These are phyloP conservation scores for Vulpes lagopus DNA, from an alignment of 2,113 vertebrate species.

Conservation along the genomic window DNA sequence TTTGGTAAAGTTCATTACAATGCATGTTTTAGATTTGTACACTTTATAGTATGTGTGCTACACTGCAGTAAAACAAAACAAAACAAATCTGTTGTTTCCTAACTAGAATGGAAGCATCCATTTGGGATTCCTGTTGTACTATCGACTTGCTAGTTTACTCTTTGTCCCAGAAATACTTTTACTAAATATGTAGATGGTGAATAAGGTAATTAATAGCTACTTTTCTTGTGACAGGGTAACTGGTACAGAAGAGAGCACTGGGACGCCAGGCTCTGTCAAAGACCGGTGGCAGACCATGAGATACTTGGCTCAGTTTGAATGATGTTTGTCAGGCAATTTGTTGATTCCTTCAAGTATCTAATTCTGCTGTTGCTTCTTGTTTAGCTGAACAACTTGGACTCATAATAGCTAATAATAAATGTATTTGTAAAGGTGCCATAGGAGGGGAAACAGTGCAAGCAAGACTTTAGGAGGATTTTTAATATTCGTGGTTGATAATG, in stretches of 20 bases:
- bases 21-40: background rate
- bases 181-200: background rate
- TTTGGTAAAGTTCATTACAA: constrained; percentile 5
- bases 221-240: background rate
- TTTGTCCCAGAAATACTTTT: constrained; percentile 20
- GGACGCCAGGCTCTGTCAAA: background rate
- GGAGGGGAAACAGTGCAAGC: background rate
- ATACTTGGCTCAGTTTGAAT: background rate
- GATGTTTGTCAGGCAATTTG: background rate
- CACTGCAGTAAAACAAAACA: background rate
- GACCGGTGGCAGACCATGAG: background rate
- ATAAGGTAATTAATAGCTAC: background rate
- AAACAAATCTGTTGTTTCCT: background rate
- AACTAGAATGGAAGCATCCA: background rate
- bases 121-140: background rate
- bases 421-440: background rate
- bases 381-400: background rate
- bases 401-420: background rate
- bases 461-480: background rate
- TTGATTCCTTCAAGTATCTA: background rate
- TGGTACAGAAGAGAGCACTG: background rate
- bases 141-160: background rate
- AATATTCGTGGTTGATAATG: background rate
- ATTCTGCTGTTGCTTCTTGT: background rate
- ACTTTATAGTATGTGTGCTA: background rate